phyloP scores from a whole-genome alignment of 2,113 vertebrate genomes.

The Plecturocebus donacophilus region DNA sequence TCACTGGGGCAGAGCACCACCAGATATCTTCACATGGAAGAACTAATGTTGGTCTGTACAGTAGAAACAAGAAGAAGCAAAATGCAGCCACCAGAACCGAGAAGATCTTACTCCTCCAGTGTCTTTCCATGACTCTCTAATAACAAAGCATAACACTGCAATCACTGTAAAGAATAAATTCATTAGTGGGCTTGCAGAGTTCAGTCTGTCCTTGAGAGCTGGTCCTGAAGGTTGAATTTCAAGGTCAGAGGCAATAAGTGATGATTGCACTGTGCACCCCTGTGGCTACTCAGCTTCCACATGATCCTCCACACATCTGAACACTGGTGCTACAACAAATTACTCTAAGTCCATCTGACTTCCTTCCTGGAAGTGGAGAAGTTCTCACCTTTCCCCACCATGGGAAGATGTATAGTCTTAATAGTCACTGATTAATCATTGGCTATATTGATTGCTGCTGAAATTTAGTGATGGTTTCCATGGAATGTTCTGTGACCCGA shows the following conservation, averaged over 20 bases:
- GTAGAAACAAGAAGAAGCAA: not conserved
- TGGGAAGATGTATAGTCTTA: not conserved
- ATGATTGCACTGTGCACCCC: not conserved
- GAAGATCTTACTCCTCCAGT: not conserved
- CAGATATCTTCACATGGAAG: not conserved
- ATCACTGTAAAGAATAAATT: not conserved
- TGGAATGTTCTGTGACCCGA: not conserved
- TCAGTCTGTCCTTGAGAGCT: no score
- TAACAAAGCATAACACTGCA: not conserved
- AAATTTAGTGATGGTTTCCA: not conserved
- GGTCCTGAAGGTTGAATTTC: not conserved
- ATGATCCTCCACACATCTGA: not conserved
- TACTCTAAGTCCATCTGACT: not conserved
- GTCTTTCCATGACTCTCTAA: not conserved
- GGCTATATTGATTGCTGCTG: not conserved
- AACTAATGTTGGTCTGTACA: not conserved
- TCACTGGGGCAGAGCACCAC: not conserved
- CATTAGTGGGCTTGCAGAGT: not conserved
- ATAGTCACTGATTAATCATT: not conserved
- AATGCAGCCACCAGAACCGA: not conserved
- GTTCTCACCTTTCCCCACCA: not conserved
- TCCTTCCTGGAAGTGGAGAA: not conserved
- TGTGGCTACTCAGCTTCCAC: not conserved
- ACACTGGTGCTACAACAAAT: not conserved
- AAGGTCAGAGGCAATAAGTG: not conserved